These are phyloP conservation scores for Gibbula magus DNA, from an alignment of 2,888 invertebrate genomes.

Conservation along the genomic window DNA sequence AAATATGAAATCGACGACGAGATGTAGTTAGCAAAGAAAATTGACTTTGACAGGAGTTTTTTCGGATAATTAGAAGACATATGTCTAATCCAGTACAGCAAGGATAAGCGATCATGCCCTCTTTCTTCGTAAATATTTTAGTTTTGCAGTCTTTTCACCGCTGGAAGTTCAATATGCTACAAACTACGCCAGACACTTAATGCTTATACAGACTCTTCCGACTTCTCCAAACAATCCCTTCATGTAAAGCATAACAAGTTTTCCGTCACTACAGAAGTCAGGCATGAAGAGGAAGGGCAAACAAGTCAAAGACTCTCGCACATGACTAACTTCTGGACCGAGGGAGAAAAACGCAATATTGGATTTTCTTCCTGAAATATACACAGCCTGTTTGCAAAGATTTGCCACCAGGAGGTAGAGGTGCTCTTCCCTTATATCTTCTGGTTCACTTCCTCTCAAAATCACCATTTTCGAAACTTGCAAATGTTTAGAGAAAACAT, in stretches of 20 bases:
- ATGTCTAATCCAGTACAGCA: slow-evolving; percentile 36
- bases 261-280: slow-evolving; percentile 35
- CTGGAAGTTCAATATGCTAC: slow-evolving; percentile 25
- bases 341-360: slow-evolving; percentile 24
- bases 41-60: slow-evolving; percentile 22
- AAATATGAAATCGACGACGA: background rate
- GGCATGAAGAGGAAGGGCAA: slow-evolving; percentile 29
- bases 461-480: slow-evolving; percentile 13
- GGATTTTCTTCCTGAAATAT: slow-evolving; percentile 21
- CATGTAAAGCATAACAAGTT: slow-evolving; percentile 41
- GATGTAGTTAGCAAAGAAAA: background rate
- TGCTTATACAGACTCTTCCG: slow-evolving; percentile 24
- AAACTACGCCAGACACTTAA: background rate
- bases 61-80: slow-evolving; percentile 40
- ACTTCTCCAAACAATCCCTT: slow-evolving; percentile 41
- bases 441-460: slow-evolving; percentile 10
- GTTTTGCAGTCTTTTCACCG: slow-evolving; percentile 32
- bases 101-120: slow-evolving; percentile 21
- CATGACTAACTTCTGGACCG: slow-evolving; percentile 20
- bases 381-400: slow-evolving; percentile 1
- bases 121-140: slow-evolving; percentile 35
- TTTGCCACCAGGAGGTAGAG: background rate
- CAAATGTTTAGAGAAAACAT: background rate
- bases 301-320: slow-evolving; percentile 24
- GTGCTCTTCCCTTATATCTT: background rate